A percentile compares a stretch with the other conserved stretches of the same genome.
Evolutionary conservation across 2,797 vertebrate species (phyloP).

Genomic region (Molossus molossus): DNA sequence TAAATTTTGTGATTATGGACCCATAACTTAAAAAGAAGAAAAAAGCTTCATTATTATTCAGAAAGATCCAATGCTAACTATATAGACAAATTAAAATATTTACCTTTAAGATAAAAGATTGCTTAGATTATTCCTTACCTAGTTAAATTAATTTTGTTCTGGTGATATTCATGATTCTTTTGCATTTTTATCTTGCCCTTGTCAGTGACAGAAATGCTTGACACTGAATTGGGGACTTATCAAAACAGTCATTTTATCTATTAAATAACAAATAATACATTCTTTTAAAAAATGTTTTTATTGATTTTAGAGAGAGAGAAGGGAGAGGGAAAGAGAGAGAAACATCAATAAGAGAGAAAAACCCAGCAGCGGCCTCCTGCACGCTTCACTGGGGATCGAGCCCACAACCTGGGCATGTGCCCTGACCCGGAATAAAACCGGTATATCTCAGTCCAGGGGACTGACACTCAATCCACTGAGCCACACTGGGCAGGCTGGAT

Average conservation of each 20-base stretch:
- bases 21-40: background rate
- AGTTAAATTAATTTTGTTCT: constrained; percentile 58
- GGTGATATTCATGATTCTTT: constrained; percentile 49
- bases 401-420: no score
- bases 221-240: background rate
- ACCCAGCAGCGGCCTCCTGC: no score
- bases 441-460: no score
- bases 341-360: no score
- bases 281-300: background rate
- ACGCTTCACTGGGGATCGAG: no score
- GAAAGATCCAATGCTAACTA: constrained; percentile 23
- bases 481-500: no score
- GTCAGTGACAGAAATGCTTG: constrained; percentile 1
- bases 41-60: constrained; percentile 3
- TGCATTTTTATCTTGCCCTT: constrained; percentile 50
- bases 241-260: constrained; percentile 21
- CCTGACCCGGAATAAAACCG: no score
- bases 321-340: no score
- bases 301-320: no score
- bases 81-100: constrained; percentile 23
- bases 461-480: no score
- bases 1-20: constrained; percentile 4
- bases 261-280: constrained; percentile 44
- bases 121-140: constrained; percentile 52
- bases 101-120: constrained; percentile 30